Conservation (phyloP, 2,888 invertebrate genomes). For the Arenicola marina region DNA sequence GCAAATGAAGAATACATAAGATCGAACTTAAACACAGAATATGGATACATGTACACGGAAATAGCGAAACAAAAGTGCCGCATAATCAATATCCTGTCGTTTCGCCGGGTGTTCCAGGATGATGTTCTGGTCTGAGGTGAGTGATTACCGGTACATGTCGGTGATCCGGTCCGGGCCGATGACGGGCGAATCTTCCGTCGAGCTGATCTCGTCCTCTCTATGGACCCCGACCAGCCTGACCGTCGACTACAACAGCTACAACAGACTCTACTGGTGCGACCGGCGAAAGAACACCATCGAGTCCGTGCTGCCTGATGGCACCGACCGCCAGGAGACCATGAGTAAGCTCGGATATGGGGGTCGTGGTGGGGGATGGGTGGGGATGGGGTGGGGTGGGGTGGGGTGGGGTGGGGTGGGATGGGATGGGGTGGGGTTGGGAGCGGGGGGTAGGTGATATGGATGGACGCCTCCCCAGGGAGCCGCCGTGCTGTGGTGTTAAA, state of each 20-base stretch:
- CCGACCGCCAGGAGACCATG: conserved; percentile 59
- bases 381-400: too few species aligned
- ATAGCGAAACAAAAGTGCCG: too few species aligned
- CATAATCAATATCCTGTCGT: too few species aligned
- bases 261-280: conserved; percentile 91
- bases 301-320: conserved; percentile 80
- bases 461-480: too few species aligned
- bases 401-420: too few species aligned
- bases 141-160: conserved; percentile 64
- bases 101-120: conserved; percentile 69
- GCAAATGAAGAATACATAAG: too few species aligned
- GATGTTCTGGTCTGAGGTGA: conserved; percentile 94
- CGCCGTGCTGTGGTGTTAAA: too few species aligned
- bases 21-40: too few species aligned
- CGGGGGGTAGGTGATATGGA: too few species aligned
- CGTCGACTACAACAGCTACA: conserved; percentile 65
- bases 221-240: conserved; percentile 81
- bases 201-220: conserved; percentile 63
- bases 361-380: too few species aligned
- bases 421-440: too few species aligned
- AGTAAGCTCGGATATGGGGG: neutral
- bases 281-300: conserved; percentile 84
- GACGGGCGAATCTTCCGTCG: neutral
- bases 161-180: neutral
- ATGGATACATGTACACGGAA: too few species aligned